phyloP scores from a whole-genome alignment of 2,888 invertebrate genomes.

The Nematopogon swammerdamellus region DNA sequence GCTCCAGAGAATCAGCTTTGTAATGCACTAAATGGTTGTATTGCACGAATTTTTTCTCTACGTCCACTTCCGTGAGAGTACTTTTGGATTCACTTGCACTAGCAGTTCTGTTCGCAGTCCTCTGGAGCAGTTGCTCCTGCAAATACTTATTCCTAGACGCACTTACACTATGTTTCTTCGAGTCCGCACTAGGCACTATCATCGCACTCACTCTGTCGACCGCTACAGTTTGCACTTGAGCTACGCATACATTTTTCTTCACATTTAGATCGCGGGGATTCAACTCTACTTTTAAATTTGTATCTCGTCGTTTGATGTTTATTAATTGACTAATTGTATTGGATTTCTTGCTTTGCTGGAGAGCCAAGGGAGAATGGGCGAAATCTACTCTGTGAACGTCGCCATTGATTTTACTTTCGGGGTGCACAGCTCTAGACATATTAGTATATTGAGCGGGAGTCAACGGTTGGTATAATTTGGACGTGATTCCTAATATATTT shows the following conservation, averaged over 20 bases:
- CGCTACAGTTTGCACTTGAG: conserved; percentile 36
- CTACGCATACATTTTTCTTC: conserved; percentile 28
- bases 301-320: conserved; percentile 30
- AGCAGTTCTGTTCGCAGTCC: conserved; percentile 17
- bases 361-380: background rate
- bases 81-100: background rate
- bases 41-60: background rate
- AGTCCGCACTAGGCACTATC: background rate
- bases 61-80: background rate
- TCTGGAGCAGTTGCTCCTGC: conserved; percentile 42
- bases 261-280: background rate
- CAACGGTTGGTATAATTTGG: conserved; percentile 5
- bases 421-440: background rate
- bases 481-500: conserved; percentile 71
- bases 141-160: conserved; percentile 34
- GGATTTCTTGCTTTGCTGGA: conserved; percentile 15
- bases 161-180: conserved; percentile 13
- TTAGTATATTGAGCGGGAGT: conserved; percentile 3
- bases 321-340: conserved; percentile 30
- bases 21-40: background rate
- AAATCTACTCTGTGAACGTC: conserved; percentile 9
- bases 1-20: conserved; percentile 32
- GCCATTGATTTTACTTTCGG: conserved; percentile 4
- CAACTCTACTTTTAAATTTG: conserved; percentile 7
- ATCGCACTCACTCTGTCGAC: conserved; percentile 22